phyloP scores from a whole-genome alignment of 1,140 invertebrate species.

The Ceratosolen fusciceps region DNA sequence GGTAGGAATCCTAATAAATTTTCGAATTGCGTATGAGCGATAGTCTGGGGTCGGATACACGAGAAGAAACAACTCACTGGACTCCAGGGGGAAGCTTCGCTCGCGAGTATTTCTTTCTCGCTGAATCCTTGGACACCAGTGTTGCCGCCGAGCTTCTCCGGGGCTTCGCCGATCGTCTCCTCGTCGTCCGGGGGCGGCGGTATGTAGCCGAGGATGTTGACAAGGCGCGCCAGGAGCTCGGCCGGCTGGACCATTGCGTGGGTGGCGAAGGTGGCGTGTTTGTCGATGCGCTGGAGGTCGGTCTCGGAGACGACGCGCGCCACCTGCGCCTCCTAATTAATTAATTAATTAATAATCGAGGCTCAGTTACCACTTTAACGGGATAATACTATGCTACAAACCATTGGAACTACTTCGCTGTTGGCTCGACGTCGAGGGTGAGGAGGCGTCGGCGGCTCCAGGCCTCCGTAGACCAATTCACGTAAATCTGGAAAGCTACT shows the following conservation, averaged over 20 bases:
- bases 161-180: conserved; percentile 40
- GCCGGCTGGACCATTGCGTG: conserved; percentile 78
- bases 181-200: conserved; percentile 68
- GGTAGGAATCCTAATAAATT: too few relatives aligned
- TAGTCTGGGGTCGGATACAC: too few relatives aligned
- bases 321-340: conserved; percentile 68
- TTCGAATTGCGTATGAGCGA: too few relatives aligned
- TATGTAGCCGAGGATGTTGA: conserved; percentile 80
- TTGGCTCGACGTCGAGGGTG: conserved; percentile 67
- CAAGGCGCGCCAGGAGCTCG: conserved; percentile 80
- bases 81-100: conserved; percentile 68
- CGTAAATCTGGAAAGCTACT: conserved; percentile 68
- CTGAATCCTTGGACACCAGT: conserved; percentile 76
- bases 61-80: conserved; percentile 10
- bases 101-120: conserved; percentile 79
- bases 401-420: conserved; percentile 67
- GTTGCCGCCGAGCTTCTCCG: not conserved
- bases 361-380: too few relatives aligned
- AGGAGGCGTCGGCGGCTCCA: conserved; percentile 54
- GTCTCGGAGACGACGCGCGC: conserved; percentile 81
- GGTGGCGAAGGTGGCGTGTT: conserved; percentile 80
- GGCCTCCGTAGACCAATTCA: conserved; percentile 60
- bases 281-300: conserved; percentile 82
- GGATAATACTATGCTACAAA: conserved; percentile 25
- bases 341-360: too few relatives aligned